Evolutionary conservation across 2,888 invertebrate species (phyloP), one percentile per base, ranked within the genome.

Genomic region (Pheosia tremula): DNA sequence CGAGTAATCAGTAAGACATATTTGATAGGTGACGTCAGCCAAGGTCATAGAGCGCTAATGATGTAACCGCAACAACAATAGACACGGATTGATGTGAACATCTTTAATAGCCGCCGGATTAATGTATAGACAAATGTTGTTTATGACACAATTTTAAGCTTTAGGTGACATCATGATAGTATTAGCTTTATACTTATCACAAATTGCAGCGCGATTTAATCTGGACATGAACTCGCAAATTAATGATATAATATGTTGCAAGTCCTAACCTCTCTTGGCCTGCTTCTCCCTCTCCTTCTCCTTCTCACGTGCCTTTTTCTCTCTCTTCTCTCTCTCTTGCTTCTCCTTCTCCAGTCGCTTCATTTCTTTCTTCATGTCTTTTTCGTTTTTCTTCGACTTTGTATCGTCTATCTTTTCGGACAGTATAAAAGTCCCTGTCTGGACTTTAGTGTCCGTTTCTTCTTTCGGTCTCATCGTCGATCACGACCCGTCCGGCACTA

Each of bases 341-440:
- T 92, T 89, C 77, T 94, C 94, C 75, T 94, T 94, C 75, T 93
- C 93, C 58, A 93, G 82, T 66, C 90, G 83, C 78, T 90, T 93
- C 87, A 92, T 91, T 71, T 94, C 94, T 77, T 94, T 94, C 81
- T 94, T 94, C 70, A 94, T 75, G 54, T 94, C 94, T 76, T 94
- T 94, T 62, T 91, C 92, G 73, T 72, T 91, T 72, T 90, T 94
- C 80, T 89, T 91, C 71, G 87, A 85, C 82, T 93, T 91, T 60
- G 92, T 89, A 75, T 94, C 93, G 79, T 94, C 94, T 58, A 93
- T 92, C 78, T 94, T 94, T 81, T 95, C 95, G 73, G 94, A 93
- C 75, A 95, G 83, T 64, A 95, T 95, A 80, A 95, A 93, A 72
- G 94, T 93, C 78, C 94, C 94, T 66, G 89, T 87, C 72, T 93